Conservation (phyloP, 1,140 invertebrate species). For the Stegodyphus dumicola region DNA sequence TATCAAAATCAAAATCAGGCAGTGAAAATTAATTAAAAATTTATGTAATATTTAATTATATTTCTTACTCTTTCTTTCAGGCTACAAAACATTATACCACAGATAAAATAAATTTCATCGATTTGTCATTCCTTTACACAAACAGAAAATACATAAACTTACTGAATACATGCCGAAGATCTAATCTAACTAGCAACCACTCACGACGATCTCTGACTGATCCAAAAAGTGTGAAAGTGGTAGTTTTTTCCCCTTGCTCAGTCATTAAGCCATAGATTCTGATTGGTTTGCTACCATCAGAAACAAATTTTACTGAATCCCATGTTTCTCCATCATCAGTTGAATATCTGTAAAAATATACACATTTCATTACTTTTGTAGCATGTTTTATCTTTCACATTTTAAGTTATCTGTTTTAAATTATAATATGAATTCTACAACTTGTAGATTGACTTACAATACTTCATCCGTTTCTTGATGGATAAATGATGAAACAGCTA, state of each 20-base stretch:
- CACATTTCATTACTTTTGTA: background rate
- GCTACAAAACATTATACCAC: too few relatives aligned
- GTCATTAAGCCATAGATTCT: constrained; percentile 87
- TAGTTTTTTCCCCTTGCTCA: constrained; percentile 91
- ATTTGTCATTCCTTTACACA: background rate
- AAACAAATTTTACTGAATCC: constrained; percentile 76
- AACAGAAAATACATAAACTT: constrained; percentile 64
- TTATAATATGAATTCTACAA: constrained; percentile 4
- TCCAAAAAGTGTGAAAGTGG: constrained; percentile 91
- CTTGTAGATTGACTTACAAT: constrained; percentile 66
- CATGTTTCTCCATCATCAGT: constrained; percentile 87
- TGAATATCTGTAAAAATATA: constrained; percentile 75
- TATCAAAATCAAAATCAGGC: too few relatives aligned
- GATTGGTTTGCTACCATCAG: constrained; percentile 75
- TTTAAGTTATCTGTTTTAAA: background rate
- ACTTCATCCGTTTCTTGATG: constrained; percentile 79
- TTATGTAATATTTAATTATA: too few relatives aligned
- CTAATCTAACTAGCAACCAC: constrained; percentile 89
- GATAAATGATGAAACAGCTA: constrained; percentile 85
- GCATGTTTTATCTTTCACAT: too few relatives aligned
- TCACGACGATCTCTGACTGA: constrained; percentile 80
- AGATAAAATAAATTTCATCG: too few relatives aligned
- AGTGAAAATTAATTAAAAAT: too few relatives aligned
- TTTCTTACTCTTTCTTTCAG: too few relatives aligned
- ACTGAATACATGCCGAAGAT: constrained; percentile 79